Percentiles rank a stretch among this genome's conserved stretches.
Evolutionary conservation across 2,888 invertebrate species (phyloP).

Genomic region (Plusia festucae): DNA sequence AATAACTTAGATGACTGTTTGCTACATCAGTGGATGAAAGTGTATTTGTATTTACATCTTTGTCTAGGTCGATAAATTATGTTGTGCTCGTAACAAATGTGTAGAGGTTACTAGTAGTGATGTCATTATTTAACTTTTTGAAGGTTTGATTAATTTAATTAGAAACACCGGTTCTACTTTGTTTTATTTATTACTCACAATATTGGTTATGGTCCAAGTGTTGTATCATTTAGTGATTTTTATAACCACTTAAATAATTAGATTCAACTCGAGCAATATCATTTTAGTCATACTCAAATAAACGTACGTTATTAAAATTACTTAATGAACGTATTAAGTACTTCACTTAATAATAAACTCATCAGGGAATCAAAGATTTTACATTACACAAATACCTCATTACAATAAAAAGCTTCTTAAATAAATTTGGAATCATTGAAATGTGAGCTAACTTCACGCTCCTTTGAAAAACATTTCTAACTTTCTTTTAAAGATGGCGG

Average conservation of each 20-base stretch:
- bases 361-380: background rate
- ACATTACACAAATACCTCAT: background rate
- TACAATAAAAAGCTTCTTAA: background rate
- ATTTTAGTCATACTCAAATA: background rate
- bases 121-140: slow-evolving; percentile 30
- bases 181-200: slow-evolving; percentile 12
- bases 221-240: background rate
- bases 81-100: slow-evolving; percentile 29
- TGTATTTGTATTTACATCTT: slow-evolving; percentile 49
- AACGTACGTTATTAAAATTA: background rate
- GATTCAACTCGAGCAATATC: background rate
- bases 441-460: slow-evolving; percentile 48
- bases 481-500: slow-evolving; percentile 54
- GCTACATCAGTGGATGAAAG: slow-evolving; percentile 47
- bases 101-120: slow-evolving; percentile 12
- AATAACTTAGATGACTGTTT: slow-evolving; percentile 63
- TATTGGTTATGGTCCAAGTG: background rate
- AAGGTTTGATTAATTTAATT: slow-evolving; percentile 45
- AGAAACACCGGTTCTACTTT: slow-evolving; percentile 20
- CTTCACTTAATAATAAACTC: no score
- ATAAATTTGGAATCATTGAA: slow-evolving; percentile 32
- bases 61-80: slow-evolving; percentile 25
- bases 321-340: no score
- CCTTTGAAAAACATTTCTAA: slow-evolving; percentile 49
- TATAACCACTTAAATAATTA: background rate